These are phyloP conservation scores for Protosalanx chinensis DNA, from an alignment of 2,797 vertebrate species.

Conservation along the genomic window DNA sequence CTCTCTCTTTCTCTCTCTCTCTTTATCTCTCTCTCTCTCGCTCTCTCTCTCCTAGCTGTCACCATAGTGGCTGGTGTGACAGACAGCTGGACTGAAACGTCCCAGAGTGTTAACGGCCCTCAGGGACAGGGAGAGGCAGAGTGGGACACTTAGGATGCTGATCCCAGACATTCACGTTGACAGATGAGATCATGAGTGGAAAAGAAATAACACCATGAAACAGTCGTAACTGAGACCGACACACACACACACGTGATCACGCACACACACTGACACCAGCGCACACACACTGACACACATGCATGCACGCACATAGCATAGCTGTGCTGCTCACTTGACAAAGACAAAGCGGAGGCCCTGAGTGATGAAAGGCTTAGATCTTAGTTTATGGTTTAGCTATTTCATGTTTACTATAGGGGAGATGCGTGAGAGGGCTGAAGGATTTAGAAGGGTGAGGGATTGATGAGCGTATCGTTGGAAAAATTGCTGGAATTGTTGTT, in stretches of 20 bases:
- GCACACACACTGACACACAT: too few species aligned
- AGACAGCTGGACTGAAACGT: not conserved
- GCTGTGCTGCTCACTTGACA: not conserved
- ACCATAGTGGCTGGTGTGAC: not conserved
- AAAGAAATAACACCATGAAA: slow-evolving; percentile 1
- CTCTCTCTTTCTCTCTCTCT: not conserved
- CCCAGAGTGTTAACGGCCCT: slow-evolving; percentile 28
- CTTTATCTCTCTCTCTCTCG: not conserved
- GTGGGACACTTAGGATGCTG: slow-evolving; percentile 18
- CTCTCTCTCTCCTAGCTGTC: not conserved
- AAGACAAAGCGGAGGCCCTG: not conserved
- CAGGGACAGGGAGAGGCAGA: slow-evolving; percentile 10
- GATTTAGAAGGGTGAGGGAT: too few species aligned
- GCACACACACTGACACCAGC: not conserved
- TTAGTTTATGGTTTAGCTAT: too few species aligned
- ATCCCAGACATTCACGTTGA: slow-evolving; percentile 17
- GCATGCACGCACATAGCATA: not conserved
- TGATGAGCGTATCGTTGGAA: not conserved
- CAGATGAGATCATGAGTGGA: slow-evolving; percentile 16
- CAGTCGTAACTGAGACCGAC: not conserved
- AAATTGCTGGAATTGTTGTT: too few species aligned
- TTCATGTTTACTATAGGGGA: too few species aligned
- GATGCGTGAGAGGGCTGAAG: too few species aligned
- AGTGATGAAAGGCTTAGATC: too few species aligned
- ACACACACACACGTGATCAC: not conserved